These are phyloP conservation scores for Scaptomyza reducta DNA, from an alignment of 2,888 invertebrate genomes.

Conservation along the genomic window DNA sequence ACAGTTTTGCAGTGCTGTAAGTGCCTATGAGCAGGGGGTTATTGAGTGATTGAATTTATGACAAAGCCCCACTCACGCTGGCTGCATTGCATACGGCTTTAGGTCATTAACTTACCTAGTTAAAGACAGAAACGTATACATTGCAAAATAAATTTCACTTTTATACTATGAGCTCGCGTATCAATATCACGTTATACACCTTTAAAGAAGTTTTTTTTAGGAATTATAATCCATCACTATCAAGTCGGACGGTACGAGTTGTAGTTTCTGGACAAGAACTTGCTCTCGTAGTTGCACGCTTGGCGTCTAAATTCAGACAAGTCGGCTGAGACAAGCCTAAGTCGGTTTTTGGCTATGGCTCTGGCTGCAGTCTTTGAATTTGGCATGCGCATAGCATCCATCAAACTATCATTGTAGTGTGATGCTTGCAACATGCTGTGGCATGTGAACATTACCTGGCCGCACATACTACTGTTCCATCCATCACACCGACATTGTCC, in stretches of 20 bases:
- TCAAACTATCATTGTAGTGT: constrained; percentile 32
- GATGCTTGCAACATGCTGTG: constrained; percentile 20
- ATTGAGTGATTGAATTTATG: constrained; percentile 36
- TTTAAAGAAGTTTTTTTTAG: constrained; percentile 1
- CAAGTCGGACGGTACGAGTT: constrained; percentile 10
- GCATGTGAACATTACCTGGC: constrained; percentile 20
- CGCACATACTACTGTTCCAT: constrained; percentile 1
- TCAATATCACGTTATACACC: not conserved
- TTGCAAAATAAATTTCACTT: constrained; percentile 8
- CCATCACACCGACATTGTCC: constrained; percentile 11
- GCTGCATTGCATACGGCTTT: constrained; percentile 11
- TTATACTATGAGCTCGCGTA: not conserved
- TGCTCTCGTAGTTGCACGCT: constrained; percentile 47
- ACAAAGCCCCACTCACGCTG: constrained; percentile 6
- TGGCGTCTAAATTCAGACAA: constrained; percentile 54
- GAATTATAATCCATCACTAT: constrained; percentile 27
- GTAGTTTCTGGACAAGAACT: constrained; percentile 10
- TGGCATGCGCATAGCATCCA: constrained; percentile 65
- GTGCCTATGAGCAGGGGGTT: constrained; percentile 26
- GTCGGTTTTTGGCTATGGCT: constrained; percentile 41
- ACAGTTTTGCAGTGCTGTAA: constrained; percentile 39
- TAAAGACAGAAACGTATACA: constrained; percentile 32
- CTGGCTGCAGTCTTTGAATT: constrained; percentile 38
- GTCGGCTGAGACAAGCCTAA: constrained; percentile 56
- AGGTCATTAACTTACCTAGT: constrained; percentile 49